phyloP scores from a whole-genome alignment of 2,113 vertebrate genomes.

The Oncorhynchus kisutch region DNA sequence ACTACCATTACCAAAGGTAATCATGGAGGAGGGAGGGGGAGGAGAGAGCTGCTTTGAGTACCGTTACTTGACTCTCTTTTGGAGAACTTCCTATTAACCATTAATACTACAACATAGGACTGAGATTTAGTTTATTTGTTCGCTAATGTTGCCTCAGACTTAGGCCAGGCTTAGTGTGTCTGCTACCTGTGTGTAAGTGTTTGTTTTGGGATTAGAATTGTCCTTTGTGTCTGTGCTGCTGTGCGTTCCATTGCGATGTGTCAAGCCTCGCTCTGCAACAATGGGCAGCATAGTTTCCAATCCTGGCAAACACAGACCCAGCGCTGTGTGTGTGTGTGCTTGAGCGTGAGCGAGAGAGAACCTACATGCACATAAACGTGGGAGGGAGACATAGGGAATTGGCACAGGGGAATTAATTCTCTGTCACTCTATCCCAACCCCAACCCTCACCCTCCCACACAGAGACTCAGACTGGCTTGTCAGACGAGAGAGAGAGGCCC shows the following conservation, averaged over 20 bases:
- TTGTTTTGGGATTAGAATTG: constrained; percentile 53
- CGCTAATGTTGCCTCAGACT: neutral
- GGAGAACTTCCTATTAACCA: too few species aligned
- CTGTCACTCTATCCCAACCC: neutral
- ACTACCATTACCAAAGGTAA: too few species aligned
- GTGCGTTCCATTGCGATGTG: constrained; percentile 63
- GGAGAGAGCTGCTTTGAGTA: too few species aligned
- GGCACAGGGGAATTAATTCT: constrained; percentile 7
- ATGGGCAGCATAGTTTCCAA: constrained; percentile 56
- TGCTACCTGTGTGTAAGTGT: constrained; percentile 40
- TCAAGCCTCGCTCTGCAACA: constrained; percentile 58
- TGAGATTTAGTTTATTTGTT: neutral
- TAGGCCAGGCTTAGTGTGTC: neutral
- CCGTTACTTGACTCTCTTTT: too few species aligned
- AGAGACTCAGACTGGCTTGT: constrained; percentile 11
- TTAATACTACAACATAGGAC: neutral
- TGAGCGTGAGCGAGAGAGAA: neutral
- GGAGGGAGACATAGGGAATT: neutral
- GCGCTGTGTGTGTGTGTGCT: constrained; percentile 28
- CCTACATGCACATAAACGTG: constrained; percentile 6
- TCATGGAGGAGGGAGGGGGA: neutral
- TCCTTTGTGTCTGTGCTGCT: constrained; percentile 30
- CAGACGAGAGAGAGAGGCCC: neutral
- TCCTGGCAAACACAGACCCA: constrained; percentile 27
- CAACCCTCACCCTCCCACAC: constrained; percentile 4